Percentiles rank a stretch among this genome's conserved stretches.
These are phyloP conservation scores for Alectoris magna DNA, from an alignment of 2,797 vertebrate species.

Conservation along the genomic window DNA sequence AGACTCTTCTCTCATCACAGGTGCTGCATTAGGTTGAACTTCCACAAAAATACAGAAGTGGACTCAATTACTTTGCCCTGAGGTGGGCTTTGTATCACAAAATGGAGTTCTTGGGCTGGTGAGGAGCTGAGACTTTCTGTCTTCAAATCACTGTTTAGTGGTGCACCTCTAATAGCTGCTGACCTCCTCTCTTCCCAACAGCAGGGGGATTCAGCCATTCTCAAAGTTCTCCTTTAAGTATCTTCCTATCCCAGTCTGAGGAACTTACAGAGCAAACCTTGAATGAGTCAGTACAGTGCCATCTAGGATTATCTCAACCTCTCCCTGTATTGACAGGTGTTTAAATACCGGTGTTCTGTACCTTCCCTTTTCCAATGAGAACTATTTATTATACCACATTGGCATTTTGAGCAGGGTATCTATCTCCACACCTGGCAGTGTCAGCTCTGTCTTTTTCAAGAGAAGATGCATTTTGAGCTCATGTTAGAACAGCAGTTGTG, in stretches of 20 bases:
- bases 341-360: not conserved
- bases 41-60: not conserved
- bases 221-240: not conserved
- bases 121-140: not conserved
- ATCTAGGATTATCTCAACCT: not conserved
- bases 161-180: not conserved
- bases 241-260: not conserved
- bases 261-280: not conserved
- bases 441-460: not conserved
- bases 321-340: not conserved
- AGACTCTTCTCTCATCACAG: not conserved
- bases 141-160: not conserved
- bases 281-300: not conserved
- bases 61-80: not conserved
- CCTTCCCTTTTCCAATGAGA: not conserved
- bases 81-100: not conserved
- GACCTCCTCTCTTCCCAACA: not conserved
- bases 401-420: not conserved
- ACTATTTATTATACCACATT: not conserved
- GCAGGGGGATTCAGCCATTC: not conserved
- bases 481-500: not conserved
- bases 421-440: not conserved
- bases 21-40: not conserved
- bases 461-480: not conserved
- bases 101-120: not conserved